Conservation (phyloP, 2,888 invertebrate genomes). For the Calameuta filiformis region DNA sequence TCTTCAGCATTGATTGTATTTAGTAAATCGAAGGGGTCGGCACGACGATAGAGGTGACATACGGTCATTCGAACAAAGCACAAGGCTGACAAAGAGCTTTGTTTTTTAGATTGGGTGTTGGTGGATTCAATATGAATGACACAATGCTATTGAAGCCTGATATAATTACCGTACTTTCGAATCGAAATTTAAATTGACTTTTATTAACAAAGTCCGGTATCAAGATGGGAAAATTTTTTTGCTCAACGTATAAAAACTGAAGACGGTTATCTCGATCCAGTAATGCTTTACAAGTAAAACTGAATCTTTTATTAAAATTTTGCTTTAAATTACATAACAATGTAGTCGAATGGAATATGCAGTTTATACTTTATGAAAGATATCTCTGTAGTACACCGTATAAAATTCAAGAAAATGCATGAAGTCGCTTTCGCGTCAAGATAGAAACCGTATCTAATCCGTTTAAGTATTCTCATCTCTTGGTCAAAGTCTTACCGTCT, state of each 20-base stretch:
- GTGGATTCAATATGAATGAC: constrained; percentile 31
- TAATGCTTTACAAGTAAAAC: neutral
- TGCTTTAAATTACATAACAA: neutral
- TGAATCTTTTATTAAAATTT: neutral
- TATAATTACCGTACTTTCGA: constrained; percentile 34
- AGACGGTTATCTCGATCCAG: neutral
- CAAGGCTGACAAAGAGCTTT: constrained; percentile 36
- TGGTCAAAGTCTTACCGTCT: neutral
- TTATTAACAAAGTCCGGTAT: constrained; percentile 14
- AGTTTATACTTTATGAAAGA: neutral
- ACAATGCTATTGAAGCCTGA: constrained; percentile 29
- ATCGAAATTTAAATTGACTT: constrained; percentile 40
- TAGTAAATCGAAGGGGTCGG: constrained; percentile 40
- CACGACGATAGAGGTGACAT: constrained; percentile 37
- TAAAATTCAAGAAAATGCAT: neutral
- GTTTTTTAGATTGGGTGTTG: constrained; percentile 40
- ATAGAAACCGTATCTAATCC: neutral
- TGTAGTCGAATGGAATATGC: neutral
- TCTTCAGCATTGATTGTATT: constrained; percentile 36
- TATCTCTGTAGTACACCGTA: neutral
- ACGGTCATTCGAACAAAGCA: constrained; percentile 33
- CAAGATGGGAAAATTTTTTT: neutral
- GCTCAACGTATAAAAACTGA: neutral
- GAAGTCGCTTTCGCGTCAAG: neutral
- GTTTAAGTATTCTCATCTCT: neutral